These are phyloP conservation scores for Cololabis saira DNA, from an alignment of 2,113 vertebrate species.

Conservation along the genomic window DNA sequence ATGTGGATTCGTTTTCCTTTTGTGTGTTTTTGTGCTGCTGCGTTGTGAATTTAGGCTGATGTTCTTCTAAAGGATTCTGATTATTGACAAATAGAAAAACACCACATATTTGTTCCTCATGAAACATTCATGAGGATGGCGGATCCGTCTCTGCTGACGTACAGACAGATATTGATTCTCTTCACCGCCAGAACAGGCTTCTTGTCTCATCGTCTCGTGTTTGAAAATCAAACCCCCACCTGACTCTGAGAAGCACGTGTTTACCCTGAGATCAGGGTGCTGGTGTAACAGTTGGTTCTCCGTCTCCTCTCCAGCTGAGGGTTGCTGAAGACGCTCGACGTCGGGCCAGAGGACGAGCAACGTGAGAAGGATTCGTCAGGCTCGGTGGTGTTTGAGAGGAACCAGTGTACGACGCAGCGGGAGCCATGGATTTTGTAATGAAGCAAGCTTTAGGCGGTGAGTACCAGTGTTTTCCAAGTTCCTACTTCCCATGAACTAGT, in stretches of 20 bases:
- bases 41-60: no score
- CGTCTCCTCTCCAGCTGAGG: constrained; percentile 21
- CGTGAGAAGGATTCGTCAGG: constrained; percentile 21
- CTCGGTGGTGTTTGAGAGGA: constrained; percentile 52
- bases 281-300: neutral
- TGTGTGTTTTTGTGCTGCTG: no score
- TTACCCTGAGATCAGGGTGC: no score
- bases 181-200: constrained; percentile 4
- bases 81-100: no score
- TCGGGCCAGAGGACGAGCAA: constrained; percentile 12
- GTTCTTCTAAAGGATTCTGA: no score
- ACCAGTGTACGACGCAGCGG: constrained; percentile 39
- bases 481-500: no score
- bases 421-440: constrained; percentile 93
- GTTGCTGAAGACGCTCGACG: constrained; percentile 1
- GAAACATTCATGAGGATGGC: constrained; percentile 17
- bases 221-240: no score
- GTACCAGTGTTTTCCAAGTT: no score
- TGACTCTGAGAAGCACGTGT: no score
- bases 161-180: constrained; percentile 31
- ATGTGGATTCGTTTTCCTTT: no score
- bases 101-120: neutral
- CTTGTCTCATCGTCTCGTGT: constrained; percentile 19
- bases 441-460: constrained; percentile 94
- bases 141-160: constrained; percentile 7